Percentiles rank a stretch among this genome's conserved stretches.
These are phyloP conservation scores for Gortyna flavago DNA, from an alignment of 2,888 invertebrate species.

Conservation along the genomic window DNA sequence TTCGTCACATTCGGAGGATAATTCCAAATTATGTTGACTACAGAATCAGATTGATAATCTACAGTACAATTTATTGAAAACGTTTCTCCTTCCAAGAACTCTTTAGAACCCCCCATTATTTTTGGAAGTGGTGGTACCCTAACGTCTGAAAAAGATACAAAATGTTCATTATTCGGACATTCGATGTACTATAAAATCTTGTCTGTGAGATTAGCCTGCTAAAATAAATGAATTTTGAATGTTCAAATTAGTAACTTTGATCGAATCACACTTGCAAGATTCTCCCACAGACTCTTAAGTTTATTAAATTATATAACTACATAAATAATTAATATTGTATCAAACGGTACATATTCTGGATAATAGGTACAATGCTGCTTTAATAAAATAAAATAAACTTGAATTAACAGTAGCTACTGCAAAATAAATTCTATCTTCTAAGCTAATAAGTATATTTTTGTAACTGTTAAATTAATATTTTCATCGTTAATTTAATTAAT, in stretches of 20 bases:
- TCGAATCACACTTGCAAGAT: conserved; percentile 5
- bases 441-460: neutral
- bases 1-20: conserved; percentile 66
- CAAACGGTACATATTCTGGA: neutral
- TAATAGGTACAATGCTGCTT: conserved; percentile 11
- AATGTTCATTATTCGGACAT: conserved; percentile 16
- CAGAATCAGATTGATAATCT: conserved; percentile 68
- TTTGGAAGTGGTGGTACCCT: conserved; percentile 71
- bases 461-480: conserved; percentile 1
- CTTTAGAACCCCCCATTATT: conserved; percentile 58
- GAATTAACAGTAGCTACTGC: conserved; percentile 7
- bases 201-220: conserved; percentile 31
- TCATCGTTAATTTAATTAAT: conserved; percentile 21
- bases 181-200: neutral
- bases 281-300: conserved; percentile 14
- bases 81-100: conserved; percentile 79
- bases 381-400: neutral
- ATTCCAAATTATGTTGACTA: conserved; percentile 76
- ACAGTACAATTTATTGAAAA: conserved; percentile 83
- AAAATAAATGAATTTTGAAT: neutral
- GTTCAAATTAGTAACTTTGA: neutral
- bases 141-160: conserved; percentile 65
- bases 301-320: conserved; percentile 10
- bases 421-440: conserved; percentile 36
- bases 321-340: conserved; percentile 9